Evolutionary conservation across 2,113 vertebrate genomes (phyloP).

Genomic region (Smithornis capensis): DNA sequence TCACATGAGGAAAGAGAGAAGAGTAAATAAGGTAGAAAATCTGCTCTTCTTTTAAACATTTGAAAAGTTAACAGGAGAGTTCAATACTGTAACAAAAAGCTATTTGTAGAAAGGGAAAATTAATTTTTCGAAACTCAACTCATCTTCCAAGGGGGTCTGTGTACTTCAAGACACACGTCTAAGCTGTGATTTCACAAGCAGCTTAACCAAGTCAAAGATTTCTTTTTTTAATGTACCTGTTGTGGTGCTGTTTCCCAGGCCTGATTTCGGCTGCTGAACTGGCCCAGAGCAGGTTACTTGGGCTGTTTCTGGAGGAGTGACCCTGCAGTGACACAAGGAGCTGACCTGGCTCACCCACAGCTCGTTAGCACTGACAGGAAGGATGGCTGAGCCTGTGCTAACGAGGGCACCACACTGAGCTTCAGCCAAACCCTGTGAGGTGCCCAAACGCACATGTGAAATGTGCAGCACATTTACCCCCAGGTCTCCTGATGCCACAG

Average conservation of each 20-base stretch:
- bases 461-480: neutral
- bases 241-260: neutral
- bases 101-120: neutral
- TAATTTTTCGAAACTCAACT: neutral
- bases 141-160: neutral
- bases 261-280: neutral
- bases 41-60: neutral
- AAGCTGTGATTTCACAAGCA: neutral
- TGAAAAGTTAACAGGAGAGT: neutral
- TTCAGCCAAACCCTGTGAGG: neutral
- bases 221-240: neutral
- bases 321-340: neutral
- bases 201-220: neutral
- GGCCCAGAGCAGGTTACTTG: neutral
- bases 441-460: neutral
- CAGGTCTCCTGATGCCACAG: neutral
- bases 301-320: neutral
- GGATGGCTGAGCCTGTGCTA: neutral
- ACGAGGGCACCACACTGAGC: neutral
- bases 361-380: neutral
- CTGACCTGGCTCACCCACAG: neutral
- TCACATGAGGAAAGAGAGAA: neutral
- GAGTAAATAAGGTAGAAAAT: neutral
- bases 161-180: neutral
- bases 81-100: neutral